Evolutionary conservation across 2,797 vertebrate species (phyloP).

Genomic region (Syngnathus rostellatus): DNA sequence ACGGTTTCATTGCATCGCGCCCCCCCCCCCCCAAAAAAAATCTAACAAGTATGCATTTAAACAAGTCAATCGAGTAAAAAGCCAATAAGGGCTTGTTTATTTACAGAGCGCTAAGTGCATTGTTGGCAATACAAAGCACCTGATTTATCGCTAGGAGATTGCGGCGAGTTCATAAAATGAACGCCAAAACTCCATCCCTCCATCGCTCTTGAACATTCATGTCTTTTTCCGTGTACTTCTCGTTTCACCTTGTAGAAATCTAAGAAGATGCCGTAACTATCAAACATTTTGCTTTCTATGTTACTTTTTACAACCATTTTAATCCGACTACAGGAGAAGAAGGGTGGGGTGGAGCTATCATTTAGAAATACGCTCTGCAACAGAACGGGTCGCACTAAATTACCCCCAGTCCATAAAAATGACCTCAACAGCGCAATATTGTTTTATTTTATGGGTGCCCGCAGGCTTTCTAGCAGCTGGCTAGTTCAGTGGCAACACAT

Average conservation of each 20-base stretch:
- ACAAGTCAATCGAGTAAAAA: slow-evolving; percentile 54
- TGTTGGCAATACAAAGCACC: slow-evolving; percentile 57
- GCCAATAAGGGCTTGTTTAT: slow-evolving; percentile 61
- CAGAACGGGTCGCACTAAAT: slow-evolving; percentile 18
- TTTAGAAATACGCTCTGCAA: slow-evolving; percentile 23
- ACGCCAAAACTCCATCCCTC: slow-evolving; percentile 13
- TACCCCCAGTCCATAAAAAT: slow-evolving; percentile 10
- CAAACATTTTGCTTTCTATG: slow-evolving; percentile 25
- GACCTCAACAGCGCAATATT: slow-evolving; percentile 7
- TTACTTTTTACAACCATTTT: slow-evolving; percentile 31
- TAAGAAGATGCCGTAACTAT: slow-evolving; percentile 14
- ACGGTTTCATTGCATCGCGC: neutral
- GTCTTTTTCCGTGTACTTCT: neutral
- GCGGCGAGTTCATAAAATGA: slow-evolving; percentile 29
- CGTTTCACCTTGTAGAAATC: neutral
- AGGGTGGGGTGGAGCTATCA: slow-evolving; percentile 1
- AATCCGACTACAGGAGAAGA: slow-evolving; percentile 23
- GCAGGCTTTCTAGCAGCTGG: slow-evolving; percentile 12
- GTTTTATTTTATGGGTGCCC: slow-evolving; percentile 23
- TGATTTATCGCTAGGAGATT: slow-evolving; percentile 49
- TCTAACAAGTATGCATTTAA: slow-evolving; percentile 35
- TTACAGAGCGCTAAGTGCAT: slow-evolving; percentile 61
- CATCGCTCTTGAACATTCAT: slow-evolving; percentile 9
- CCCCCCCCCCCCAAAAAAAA: slow-evolving; percentile 19
- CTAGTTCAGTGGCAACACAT: slow-evolving; percentile 5